Percentiles rank a stretch among this genome's conserved stretches.
Evolutionary conservation across 2,113 vertebrate genomes (phyloP).

Genomic region (Saguinus midas): DNA sequence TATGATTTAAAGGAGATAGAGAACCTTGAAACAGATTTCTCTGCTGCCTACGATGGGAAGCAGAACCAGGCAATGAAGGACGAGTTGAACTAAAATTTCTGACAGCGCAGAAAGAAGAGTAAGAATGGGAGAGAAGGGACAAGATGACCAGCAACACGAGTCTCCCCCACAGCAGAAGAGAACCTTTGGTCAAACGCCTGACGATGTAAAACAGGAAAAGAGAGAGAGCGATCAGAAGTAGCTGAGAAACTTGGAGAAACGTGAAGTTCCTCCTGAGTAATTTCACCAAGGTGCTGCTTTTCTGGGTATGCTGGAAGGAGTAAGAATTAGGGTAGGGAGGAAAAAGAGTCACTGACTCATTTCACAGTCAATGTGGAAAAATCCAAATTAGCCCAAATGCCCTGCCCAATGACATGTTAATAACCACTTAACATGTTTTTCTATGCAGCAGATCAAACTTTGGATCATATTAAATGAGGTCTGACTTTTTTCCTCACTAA

Average conservation of each 20-base stretch:
- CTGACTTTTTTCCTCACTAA: conserved; percentile 28
- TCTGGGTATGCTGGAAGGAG: background rate
- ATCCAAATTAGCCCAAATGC: background rate
- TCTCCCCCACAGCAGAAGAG: background rate
- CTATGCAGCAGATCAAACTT: conserved; percentile 2
- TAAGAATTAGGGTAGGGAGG: background rate
- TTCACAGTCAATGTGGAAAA: conserved; percentile 1
- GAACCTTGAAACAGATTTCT: background rate
- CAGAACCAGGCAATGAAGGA: background rate
- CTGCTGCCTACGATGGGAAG: background rate
- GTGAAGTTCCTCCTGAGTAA: background rate
- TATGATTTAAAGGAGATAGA: background rate
- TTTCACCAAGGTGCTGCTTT: background rate
- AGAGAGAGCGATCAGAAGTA: background rate
- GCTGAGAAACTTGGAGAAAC: background rate
- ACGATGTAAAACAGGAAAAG: background rate
- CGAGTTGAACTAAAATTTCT: background rate
- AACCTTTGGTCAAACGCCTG: background rate
- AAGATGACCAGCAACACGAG: background rate
- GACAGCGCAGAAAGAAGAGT: background rate
- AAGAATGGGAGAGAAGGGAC: background rate
- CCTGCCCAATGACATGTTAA: conserved; percentile 48
- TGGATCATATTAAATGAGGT: conserved; percentile 25
- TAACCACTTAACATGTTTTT: background rate
- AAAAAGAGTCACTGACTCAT: background rate